Evolutionary conservation across 1,140 invertebrate species (phyloP).

Genomic region (Eupeodes corollae): DNA sequence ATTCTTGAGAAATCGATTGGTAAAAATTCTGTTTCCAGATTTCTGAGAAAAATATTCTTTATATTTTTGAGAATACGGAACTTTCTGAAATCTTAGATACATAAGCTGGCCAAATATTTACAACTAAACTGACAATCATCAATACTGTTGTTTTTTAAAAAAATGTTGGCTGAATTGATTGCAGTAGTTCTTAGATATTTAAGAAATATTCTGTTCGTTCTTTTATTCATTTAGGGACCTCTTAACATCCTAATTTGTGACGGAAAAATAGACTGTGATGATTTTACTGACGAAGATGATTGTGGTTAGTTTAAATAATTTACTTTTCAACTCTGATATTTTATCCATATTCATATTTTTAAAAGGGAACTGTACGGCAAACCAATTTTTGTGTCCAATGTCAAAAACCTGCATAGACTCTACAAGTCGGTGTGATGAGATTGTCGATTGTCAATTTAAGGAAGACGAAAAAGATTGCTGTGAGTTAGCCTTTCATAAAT

Average conservation of each 20-base stretch:
- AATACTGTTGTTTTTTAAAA: too few relatives aligned
- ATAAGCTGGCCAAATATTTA: too few relatives aligned
- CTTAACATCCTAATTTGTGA: constrained; percentile 51
- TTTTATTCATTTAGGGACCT: constrained; percentile 6
- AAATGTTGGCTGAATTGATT: too few relatives aligned
- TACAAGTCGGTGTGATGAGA: constrained; percentile 47
- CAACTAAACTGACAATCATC: too few relatives aligned
- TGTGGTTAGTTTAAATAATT: constrained; percentile 43
- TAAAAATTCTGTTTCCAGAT: too few relatives aligned
- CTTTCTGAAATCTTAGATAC: too few relatives aligned
- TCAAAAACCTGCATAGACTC: constrained; percentile 45
- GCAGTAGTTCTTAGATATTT: not conserved
- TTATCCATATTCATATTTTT: not conserved
- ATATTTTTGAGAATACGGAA: too few relatives aligned
- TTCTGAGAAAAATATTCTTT: too few relatives aligned
- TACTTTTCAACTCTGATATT: not conserved
- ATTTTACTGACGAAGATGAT: constrained; percentile 60
- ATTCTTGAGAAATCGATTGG: too few relatives aligned
- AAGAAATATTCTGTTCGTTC: too few relatives aligned
- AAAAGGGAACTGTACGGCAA: constrained; percentile 14
- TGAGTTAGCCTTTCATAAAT: constrained; percentile 39
- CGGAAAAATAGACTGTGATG: constrained; percentile 62
- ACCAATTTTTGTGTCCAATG: constrained; percentile 25
- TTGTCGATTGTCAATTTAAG: constrained; percentile 47
- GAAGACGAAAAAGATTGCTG: constrained; percentile 66